Base-by-base conservation (phyloP, 2,113 vertebrate species). In the Varanus komodoensis region DNA sequence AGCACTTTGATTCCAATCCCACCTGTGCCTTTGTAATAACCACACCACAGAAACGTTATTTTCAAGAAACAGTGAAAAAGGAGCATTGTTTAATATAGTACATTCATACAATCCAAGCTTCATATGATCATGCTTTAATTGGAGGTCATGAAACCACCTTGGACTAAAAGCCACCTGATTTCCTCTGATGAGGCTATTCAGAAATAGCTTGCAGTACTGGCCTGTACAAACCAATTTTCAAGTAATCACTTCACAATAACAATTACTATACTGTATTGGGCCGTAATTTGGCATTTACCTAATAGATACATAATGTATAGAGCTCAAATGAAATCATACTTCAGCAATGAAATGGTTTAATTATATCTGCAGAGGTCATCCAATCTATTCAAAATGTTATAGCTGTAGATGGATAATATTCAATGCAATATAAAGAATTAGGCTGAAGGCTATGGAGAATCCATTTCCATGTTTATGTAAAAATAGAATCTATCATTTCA, bases 331-430 rank as follows among this genome's bases (percentile, higher is more conserved):
- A 92, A 91, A 89, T 12, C 38, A 5, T 89, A 12, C 29, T 1
- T 73, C n/a, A 15, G 0, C 83, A 82, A n/a, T 77, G 83, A 91
- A 82, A 91, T 95, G 87, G 89, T 93, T 95, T 92, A 87, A 95
- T 93, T 93, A 17, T 88, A 88, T 93, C 91, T 91, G 86, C 85
- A 75, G 92, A 93, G 93, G 92, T 93, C 91, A 95, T 93, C 48
- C 83, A 89, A 83, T 87, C 86, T 88, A 52, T 27, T 87, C 91
- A 87, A 64, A 85, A 84, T 87, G 87, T 52, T 78, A 74, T 6
- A 1, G 74, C 0, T 1, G 69, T 0, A 5, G n/a, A 67, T 15
- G 50, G 7, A 32, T 87, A 68, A 86, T 67, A 19, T 86, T n/a
- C 4, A 88, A 90, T 89, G 87, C 1, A 9, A 85, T 0, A 15